Evolutionary conservation across 1,140 invertebrate species (phyloP).

Genomic region (Drosophila malerkotliana): DNA sequence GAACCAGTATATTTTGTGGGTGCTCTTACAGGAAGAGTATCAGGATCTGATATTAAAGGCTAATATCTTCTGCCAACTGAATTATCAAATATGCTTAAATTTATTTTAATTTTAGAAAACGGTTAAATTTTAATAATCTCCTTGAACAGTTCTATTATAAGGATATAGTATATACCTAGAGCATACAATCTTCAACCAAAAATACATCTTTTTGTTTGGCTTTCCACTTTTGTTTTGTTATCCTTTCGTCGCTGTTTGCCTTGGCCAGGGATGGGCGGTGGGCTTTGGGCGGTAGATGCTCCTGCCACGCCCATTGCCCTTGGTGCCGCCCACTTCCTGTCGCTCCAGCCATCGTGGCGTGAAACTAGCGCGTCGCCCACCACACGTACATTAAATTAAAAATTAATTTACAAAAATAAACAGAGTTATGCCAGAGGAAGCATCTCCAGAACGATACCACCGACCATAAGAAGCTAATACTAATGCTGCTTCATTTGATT

Average conservation of each 20-base stretch:
- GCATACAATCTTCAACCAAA: slow-evolving; percentile 17
- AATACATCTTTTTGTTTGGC: slow-evolving; percentile 7
- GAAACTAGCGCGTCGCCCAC: slow-evolving; percentile 60
- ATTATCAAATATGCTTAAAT: no score
- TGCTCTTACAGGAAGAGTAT: slow-evolving; percentile 16
- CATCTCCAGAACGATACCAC: slow-evolving; percentile 32
- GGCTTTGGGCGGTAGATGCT: not conserved
- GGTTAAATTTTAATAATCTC: no score
- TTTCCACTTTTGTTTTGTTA: slow-evolving; percentile 50
- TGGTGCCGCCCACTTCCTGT: slow-evolving; percentile 47
- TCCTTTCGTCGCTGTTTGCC: slow-evolving; percentile 30
- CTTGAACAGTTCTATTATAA: no score
- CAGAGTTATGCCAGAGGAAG: slow-evolving; percentile 59
- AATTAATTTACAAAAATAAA: slow-evolving; percentile 82
- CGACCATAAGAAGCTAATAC: slow-evolving; percentile 77
- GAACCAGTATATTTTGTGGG: slow-evolving; percentile 3
- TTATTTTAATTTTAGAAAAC: no score
- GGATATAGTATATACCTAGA: not conserved
- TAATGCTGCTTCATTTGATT: slow-evolving; percentile 82
- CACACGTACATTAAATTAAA: slow-evolving; percentile 79
- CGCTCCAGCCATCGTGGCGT: slow-evolving; percentile 48
- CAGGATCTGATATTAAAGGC: no score
- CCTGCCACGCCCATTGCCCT: slow-evolving; percentile 8
- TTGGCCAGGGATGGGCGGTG: slow-evolving; percentile 7
- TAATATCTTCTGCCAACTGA: no score